Evolutionary conservation across 2,113 vertebrate species (phyloP).

Genomic region (Elephantulus edwardii): DNA sequence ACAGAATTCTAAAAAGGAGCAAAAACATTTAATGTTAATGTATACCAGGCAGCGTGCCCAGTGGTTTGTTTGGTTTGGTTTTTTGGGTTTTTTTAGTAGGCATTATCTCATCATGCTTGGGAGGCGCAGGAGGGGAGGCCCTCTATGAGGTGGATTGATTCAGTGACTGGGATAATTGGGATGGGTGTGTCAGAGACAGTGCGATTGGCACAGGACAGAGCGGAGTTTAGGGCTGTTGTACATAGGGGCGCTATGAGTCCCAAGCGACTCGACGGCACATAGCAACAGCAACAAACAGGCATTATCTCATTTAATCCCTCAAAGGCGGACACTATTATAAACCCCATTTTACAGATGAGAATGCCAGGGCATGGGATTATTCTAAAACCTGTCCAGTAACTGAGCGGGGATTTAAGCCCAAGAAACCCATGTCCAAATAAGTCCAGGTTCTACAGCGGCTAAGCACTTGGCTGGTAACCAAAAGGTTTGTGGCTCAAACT

Average conservation of each 20-base stretch:
- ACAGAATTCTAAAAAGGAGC: constrained; percentile 30
- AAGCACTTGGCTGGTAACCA: background rate
- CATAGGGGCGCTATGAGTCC: no score
- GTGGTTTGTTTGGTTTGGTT: no score
- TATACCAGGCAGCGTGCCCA: background rate
- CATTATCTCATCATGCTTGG: background rate
- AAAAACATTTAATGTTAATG: background rate
- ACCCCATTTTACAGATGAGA: constrained; percentile 9
- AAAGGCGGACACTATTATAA: background rate
- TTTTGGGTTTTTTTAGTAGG: no score
- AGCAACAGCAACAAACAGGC: no score
- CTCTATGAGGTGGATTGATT: no score
- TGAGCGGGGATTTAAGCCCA: background rate
- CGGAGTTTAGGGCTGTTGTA: no score
- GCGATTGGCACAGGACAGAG: no score
- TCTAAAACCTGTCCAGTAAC: background rate
- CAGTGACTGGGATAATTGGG: no score
- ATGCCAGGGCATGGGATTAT: background rate
- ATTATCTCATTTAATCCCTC: background rate
- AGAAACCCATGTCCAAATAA: background rate
- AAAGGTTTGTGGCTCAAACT: background rate
- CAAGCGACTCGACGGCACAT: no score
- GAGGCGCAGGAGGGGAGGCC: no score
- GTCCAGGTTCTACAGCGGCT: background rate
- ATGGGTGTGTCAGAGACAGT: no score